phyloP scores from a whole-genome alignment of 2,113 vertebrate genomes.

The Triplophysa dalaica region DNA sequence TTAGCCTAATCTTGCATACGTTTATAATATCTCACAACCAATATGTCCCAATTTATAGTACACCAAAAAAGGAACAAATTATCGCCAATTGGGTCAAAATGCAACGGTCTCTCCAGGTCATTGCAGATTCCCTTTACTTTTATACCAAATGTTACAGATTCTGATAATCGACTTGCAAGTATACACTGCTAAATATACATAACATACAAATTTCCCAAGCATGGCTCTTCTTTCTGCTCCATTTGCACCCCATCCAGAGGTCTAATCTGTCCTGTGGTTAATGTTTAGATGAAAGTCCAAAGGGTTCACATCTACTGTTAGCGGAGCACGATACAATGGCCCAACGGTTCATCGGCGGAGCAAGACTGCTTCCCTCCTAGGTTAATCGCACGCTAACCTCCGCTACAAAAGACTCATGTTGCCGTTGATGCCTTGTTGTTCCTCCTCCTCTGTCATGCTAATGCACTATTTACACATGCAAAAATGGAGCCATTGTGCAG shows the following conservation, averaged over 20 bases:
- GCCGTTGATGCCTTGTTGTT: constrained; percentile 50
- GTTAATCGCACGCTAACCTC: constrained; percentile 51
- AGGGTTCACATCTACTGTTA: constrained; percentile 31
- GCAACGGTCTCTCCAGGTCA: too few relatives aligned
- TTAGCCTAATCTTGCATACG: too few relatives aligned
- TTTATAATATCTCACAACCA: too few relatives aligned
- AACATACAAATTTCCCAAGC: constrained; percentile 13
- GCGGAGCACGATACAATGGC: constrained; percentile 14
- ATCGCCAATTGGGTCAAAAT: too few relatives aligned
- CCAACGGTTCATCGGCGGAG: constrained; percentile 24
- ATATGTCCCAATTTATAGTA: too few relatives aligned
- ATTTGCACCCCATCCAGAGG: background rate
- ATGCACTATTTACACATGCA: constrained; percentile 55
- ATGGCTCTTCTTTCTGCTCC: constrained; percentile 8
- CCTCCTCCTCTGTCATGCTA: constrained; percentile 53
- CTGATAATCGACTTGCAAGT: background rate
- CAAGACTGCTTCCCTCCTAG: constrained; percentile 43
- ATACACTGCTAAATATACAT: background rate
- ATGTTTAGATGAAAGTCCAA: constrained; percentile 41
- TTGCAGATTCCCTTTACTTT: too few relatives aligned
- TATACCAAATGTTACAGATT: background rate
- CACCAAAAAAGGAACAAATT: too few relatives aligned
- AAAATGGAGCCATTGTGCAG: constrained; percentile 42
- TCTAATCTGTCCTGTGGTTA: constrained; percentile 35
- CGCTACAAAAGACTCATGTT: constrained; percentile 51